Percentiles rank a stretch among this genome's conserved stretches.
These are phyloP conservation scores for Protomyctophum bolini DNA, from an alignment of 2,113 vertebrate genomes.

Conservation along the genomic window DNA sequence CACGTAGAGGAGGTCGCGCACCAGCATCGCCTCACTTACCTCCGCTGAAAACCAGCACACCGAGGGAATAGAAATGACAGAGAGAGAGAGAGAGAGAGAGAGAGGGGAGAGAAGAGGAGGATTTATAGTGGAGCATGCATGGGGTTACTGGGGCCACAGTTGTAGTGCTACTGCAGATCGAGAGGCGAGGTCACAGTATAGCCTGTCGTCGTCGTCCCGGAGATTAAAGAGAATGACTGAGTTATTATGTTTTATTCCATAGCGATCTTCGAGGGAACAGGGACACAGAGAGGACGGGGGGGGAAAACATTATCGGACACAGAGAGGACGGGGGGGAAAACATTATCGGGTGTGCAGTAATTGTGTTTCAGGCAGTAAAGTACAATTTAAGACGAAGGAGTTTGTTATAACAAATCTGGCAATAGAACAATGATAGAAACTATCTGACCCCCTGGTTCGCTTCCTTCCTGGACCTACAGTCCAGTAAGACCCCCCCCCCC, in stretches of 20 bases:
- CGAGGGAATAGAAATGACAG: background rate
- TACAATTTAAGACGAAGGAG: too few relatives aligned
- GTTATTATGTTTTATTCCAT: too few relatives aligned
- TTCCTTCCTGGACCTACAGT: background rate
- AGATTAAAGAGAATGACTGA: too few relatives aligned
- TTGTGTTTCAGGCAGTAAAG: too few relatives aligned
- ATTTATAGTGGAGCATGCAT: background rate
- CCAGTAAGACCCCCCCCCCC: background rate
- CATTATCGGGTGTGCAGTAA: too few relatives aligned
- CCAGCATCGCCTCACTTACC: slow-evolving; percentile 87
- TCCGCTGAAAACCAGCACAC: slow-evolving; percentile 74
- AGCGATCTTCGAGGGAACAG: background rate
- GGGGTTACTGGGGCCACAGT: too few relatives aligned
- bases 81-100: background rate
- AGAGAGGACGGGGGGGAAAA: too few relatives aligned
- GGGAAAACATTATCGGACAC: too few relatives aligned
- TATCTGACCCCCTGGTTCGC: background rate
- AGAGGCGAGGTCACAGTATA: background rate
- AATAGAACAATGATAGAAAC: too few relatives aligned
- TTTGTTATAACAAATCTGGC: too few relatives aligned
- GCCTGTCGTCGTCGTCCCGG: too few relatives aligned
- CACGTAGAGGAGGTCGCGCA: slow-evolving; percentile 95
- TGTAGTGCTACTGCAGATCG: too few relatives aligned
- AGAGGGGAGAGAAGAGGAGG: background rate
- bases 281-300: background rate